These are phyloP conservation scores for Herpailurus yagouaroundi DNA, from an alignment of 2,113 vertebrate species.

Conservation along the genomic window DNA sequence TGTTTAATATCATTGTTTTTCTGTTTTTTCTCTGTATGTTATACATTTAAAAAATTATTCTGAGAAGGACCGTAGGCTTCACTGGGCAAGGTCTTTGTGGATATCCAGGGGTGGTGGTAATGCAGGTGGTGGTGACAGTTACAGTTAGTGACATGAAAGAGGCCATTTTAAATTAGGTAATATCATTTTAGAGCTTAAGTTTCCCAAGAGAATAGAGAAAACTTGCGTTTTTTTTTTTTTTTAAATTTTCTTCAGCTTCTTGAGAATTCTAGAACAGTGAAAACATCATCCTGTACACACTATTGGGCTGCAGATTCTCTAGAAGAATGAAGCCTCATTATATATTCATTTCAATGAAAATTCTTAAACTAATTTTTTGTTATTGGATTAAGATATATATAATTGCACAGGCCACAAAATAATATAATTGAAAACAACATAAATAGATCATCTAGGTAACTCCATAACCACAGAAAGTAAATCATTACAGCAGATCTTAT, in stretches of 20 bases:
- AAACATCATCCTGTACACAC: background rate
- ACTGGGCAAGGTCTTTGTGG: background rate
- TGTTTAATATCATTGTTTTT: background rate
- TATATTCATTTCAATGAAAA: background rate
- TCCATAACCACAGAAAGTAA: background rate
- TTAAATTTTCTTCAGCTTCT: background rate
- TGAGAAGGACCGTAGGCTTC: background rate
- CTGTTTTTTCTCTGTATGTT: background rate
- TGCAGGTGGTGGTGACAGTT: background rate
- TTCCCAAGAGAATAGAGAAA: background rate
- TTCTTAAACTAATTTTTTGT: background rate
- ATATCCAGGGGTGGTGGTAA: background rate
- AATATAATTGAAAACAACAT: background rate
- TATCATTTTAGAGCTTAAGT: background rate
- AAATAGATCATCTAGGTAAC: background rate
- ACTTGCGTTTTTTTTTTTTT: background rate
- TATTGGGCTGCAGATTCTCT: background rate
- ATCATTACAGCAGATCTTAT: background rate
- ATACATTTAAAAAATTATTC: background rate
- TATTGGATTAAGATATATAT: background rate
- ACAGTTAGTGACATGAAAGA: background rate
- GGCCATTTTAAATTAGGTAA: background rate
- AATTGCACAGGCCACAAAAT: background rate
- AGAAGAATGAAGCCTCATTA: background rate
- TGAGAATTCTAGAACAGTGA: background rate